phyloP scores from a whole-genome alignment of 2,888 invertebrate genomes.

The Patella depressa region DNA sequence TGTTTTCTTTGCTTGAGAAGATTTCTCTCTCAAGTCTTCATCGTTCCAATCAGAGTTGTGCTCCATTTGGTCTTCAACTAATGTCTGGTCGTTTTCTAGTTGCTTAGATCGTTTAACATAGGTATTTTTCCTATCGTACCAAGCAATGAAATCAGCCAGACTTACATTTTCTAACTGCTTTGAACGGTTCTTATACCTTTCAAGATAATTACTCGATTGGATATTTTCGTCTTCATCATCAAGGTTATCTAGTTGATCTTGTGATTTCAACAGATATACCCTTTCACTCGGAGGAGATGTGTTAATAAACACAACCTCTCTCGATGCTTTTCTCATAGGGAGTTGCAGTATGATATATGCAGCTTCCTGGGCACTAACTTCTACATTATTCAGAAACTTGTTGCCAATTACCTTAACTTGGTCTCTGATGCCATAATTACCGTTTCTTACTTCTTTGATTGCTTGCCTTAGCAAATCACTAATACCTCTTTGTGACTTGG shows the following conservation, averaged over 20 bases:
- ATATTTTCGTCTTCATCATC: conserved; percentile 25
- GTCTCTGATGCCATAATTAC: conserved; percentile 22
- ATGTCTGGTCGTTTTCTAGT: background rate
- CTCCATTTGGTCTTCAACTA: too few relatives aligned
- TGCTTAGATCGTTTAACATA: background rate
- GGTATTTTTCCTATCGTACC: conserved; percentile 20
- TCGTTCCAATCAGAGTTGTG: conserved; percentile 20
- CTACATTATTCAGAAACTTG: conserved; percentile 21
- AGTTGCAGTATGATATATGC: conserved; percentile 44
- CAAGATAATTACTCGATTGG: conserved; percentile 31
- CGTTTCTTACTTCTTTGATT: conserved; percentile 35
- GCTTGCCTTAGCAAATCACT: conserved; percentile 39
- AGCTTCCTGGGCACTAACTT: conserved; percentile 57
- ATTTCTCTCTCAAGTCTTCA: conserved; percentile 13
- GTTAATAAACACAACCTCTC: conserved; percentile 43
- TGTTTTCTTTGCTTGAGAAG: conserved; percentile 28
- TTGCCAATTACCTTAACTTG: conserved; percentile 26
- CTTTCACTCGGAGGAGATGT: conserved; percentile 24
- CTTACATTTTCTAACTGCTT: conserved; percentile 22
- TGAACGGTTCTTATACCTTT: conserved; percentile 38
- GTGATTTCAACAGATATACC: too few relatives aligned
- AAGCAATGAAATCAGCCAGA: conserved; percentile 38
- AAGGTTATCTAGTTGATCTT: too few relatives aligned
- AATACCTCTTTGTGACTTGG: conserved; percentile 44
- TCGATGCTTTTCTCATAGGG: conserved; percentile 40